Evolutionary conservation across 2,113 vertebrate species (phyloP).

Genomic region (Salminus brasiliensis): DNA sequence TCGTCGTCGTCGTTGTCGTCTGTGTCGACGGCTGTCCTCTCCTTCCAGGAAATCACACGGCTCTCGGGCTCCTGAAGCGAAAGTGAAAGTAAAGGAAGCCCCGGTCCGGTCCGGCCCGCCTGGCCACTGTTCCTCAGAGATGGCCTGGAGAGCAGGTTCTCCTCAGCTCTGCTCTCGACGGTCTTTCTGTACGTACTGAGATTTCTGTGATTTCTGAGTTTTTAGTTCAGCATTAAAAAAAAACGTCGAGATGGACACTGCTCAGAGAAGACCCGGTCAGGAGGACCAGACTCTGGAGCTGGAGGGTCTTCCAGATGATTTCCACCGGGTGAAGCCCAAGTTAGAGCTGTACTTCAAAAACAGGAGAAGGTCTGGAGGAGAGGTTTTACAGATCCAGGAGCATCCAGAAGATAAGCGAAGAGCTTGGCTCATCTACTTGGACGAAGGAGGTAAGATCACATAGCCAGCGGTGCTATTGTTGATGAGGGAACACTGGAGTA

Average conservation of each 20-base stretch:
- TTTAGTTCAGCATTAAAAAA: no score
- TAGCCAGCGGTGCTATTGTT: no score
- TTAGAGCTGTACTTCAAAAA: slow-evolving; percentile 63
- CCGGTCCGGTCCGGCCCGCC: no score
- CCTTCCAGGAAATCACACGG: slow-evolving; percentile 39
- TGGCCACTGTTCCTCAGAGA: no score
- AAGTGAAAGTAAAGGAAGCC: slow-evolving; percentile 45
- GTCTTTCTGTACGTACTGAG: no score
- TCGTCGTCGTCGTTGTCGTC: not conserved
- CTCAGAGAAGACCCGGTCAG: no score
- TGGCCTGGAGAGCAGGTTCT: no score
- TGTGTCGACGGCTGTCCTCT: not conserved
- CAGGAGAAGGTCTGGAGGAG: slow-evolving; percentile 63
- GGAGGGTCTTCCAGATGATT: slow-evolving; percentile 56
- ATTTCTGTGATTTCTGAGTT: no score
- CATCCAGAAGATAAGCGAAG: slow-evolving; percentile 55
- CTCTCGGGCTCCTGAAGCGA: not conserved
- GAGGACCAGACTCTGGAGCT: slow-evolving; percentile 43
- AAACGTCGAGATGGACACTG: slow-evolving; percentile 21
- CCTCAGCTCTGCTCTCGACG: no score
- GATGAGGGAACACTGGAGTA: no score
- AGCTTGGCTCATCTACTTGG: slow-evolving; percentile 54
- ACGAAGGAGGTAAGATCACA: slow-evolving; percentile 46
- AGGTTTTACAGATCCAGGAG: slow-evolving; percentile 44
- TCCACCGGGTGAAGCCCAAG: slow-evolving; percentile 32